Conservation (phyloP, 2,113 vertebrate species). For the Ellobius talpinus region DNA sequence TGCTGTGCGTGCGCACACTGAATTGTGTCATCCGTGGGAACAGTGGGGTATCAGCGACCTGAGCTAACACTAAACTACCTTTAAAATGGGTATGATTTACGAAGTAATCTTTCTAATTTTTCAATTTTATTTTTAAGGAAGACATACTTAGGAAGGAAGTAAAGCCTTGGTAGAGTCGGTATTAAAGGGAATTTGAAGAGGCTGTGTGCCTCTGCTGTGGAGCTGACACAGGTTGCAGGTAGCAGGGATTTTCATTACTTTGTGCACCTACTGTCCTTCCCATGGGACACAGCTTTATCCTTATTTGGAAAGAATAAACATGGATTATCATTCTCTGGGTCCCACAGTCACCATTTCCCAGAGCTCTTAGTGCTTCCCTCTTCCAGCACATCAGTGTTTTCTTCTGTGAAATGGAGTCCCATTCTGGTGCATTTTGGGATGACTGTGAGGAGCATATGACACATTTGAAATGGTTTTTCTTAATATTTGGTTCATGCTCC, state of each 20-base stretch:
- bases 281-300: neutral
- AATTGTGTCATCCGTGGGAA: neutral
- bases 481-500: conserved; percentile 1
- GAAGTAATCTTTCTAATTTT: conserved; percentile 10
- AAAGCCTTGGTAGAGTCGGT: neutral
- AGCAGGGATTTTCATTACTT: neutral
- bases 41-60: conserved; percentile 27
- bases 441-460: neutral
- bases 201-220: neutral
- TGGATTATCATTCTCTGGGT: neutral
- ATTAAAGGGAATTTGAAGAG: neutral
- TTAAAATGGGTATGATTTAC: conserved; percentile 53
- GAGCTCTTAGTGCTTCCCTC: neutral
- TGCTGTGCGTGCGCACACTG: neutral
- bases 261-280: neutral
- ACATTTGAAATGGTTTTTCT: conserved; percentile 2
- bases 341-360: neutral
- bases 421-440: neutral
- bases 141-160: conserved; percentile 13
- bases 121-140: conserved; percentile 54
- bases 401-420: neutral
- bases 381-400: neutral
- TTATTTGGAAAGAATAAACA: neutral
- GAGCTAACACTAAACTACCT: neutral
- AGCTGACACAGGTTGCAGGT: neutral